Conservation (phyloP, 2,888 invertebrate species). For the Drosophila hawaiiensis region DNA sequence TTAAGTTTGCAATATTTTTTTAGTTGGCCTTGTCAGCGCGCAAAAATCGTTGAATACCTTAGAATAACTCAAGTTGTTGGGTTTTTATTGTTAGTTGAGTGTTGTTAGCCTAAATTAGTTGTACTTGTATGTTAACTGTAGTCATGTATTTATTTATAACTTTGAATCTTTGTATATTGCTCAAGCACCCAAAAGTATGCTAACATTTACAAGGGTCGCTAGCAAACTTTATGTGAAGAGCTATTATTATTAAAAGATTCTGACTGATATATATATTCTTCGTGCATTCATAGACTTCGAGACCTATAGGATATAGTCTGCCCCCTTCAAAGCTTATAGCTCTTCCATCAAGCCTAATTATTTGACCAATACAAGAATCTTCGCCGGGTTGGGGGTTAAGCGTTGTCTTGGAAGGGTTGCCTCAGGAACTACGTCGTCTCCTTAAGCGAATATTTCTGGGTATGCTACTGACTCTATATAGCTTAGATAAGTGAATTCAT, state of each 20-base stretch:
- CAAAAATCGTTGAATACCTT: not conserved
- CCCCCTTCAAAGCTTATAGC: rapidly evolving
- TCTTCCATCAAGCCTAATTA: not conserved
- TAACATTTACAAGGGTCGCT: not conserved
- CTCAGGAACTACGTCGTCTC: not conserved
- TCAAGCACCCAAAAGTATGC: conserved; percentile 35
- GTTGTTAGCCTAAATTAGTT: not conserved
- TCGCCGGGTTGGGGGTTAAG: not conserved
- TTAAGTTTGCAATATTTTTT: conserved; percentile 22
- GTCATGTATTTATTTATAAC: not conserved
- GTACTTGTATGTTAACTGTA: not conserved
- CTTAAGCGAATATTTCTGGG: too few species aligned
- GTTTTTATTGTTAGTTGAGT: not conserved
- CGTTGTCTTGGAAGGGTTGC: not conserved
- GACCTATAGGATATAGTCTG: too few species aligned
- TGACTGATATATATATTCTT: not conserved
- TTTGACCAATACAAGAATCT: not conserved
- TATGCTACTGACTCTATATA: not conserved
- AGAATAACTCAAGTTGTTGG: not conserved
- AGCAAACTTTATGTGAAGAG: not conserved
- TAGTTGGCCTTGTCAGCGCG: not conserved
- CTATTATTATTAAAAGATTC: not conserved
- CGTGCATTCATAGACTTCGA: not conserved
- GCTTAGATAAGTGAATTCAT: not conserved
- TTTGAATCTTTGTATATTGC: conserved; percentile 7